These are phyloP conservation scores for Neoascia interrupta DNA, from an alignment of 2,888 invertebrate genomes.

Conservation along the genomic window DNA sequence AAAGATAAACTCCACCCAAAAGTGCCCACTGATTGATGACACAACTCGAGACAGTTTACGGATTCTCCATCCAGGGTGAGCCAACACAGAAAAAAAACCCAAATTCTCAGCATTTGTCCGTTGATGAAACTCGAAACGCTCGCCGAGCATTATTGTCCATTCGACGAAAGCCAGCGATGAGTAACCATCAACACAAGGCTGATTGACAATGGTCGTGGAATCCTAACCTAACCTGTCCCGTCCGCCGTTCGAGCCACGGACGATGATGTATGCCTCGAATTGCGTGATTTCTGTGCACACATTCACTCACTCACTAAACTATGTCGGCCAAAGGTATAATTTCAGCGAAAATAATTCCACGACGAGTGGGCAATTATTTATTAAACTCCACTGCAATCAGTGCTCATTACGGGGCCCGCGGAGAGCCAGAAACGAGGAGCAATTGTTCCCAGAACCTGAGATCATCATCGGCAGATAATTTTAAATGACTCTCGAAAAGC, in stretches of 20 bases:
- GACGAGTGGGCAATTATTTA: constrained; percentile 68
- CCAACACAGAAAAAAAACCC: background rate
- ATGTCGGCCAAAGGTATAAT: constrained; percentile 66
- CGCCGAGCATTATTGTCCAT: too few species aligned
- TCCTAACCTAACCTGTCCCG: background rate
- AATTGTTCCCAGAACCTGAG: constrained; percentile 68
- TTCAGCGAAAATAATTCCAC: constrained; percentile 63
- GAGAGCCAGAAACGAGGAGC: constrained; percentile 17
- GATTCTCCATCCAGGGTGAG: constrained; percentile 4
- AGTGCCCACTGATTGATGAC: constrained; percentile 38
- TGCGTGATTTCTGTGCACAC: constrained; percentile 59
- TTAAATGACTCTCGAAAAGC: constrained; percentile 60
- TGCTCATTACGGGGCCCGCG: constrained; percentile 61
- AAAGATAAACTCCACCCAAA: constrained; percentile 18
- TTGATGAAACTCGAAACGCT: background rate
- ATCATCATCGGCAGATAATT: constrained; percentile 66
- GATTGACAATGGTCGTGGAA: constrained; percentile 32
- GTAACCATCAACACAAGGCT: constrained; percentile 16
- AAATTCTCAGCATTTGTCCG: constrained; percentile 13
- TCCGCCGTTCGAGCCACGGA: background rate
- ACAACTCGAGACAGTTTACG: constrained; percentile 22
- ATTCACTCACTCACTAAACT: constrained; percentile 51
- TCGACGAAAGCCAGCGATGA: constrained; percentile 32
- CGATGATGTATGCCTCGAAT: constrained; percentile 52
- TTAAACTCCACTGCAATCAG: constrained; percentile 68